Evolutionary conservation across 2,797 vertebrate species (phyloP), one percentile per base, ranked within the genome.

Genomic region (Steatocranus sp.): DNA sequence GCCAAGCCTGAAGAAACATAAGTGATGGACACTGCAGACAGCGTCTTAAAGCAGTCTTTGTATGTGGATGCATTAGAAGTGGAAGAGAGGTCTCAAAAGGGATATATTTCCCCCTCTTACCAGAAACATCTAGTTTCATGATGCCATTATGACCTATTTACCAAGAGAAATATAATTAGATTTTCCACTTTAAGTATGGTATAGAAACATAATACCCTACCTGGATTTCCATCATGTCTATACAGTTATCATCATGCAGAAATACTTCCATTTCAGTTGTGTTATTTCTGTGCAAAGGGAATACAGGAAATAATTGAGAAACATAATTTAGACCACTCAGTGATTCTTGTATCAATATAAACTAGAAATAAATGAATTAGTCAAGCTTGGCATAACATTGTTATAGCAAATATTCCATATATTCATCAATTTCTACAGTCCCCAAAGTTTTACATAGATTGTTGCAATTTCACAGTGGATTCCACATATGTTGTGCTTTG

Each of bases 1-100:
- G 81, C 80, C 38, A 66, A 84, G 88, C 75, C 82, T 85, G 70
- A 86, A 92, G 83, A 80, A 88, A 91, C 79, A 43, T 56, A 83
- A 82, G 53, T 87, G 83, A 88, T 85, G 73, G 81, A 84, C 82
- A 76, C 75, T 68, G 68, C 79, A 79, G 63, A 80, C 73, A 81
- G 84, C 48, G 78, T 88, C 79, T 79, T 18, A 73, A 46, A 87
- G 12, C 53, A 34, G 25, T 76, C 53, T 48, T 36, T 82, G 34
- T 46, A 11, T 54, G 46, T 70, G 7, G 5, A 41, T 5, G 10
- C 14, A 38, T 34, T 38, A 75, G 50, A 77, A 48, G 51, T 80
- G 43, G 25, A 51, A 82, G 56, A 75, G 7, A 63, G 46, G 18
- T 81, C 58, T 89, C 36, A 75, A 79, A 63, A 36, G 0, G 18